Evolutionary conservation across 92 coral and sea anemone species (phyloP).

Genomic region (Phenganax stokvisi): DNA sequence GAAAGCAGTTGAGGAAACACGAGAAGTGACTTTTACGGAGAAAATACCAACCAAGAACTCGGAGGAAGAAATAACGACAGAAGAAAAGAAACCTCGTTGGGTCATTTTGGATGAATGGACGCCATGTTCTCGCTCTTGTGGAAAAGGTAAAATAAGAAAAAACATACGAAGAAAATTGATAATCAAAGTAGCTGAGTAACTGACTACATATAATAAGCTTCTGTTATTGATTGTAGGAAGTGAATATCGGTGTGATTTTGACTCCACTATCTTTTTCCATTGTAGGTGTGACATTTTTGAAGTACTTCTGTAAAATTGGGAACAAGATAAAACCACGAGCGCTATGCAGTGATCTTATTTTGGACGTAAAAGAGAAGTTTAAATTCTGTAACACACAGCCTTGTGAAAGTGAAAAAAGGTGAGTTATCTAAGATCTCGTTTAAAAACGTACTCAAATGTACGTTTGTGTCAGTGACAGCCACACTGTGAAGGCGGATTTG

Average conservation of each 20-base stretch:
- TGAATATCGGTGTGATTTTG: background rate
- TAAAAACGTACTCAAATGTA: too few relatives aligned
- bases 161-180: background rate
- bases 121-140: conserved; percentile 64
- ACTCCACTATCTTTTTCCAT: background rate
- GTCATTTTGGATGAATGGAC: conserved; percentile 50
- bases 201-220: background rate
- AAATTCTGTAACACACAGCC: conserved; percentile 24
- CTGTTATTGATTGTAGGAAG: background rate
- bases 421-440: background rate
- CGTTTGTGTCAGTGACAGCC: too few relatives aligned
- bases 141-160: conserved; percentile 54
- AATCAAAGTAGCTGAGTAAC: too few relatives aligned
- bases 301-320: conserved; percentile 27
- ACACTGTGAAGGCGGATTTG: too few relatives aligned
- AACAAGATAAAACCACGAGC: conserved; percentile 11
- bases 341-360: background rate
- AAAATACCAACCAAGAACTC: background rate
- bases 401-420: conserved; percentile 15
- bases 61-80: background rate
- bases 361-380: conserved; percentile 13
- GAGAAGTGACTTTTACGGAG: background rate
- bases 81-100: conserved; percentile 19
- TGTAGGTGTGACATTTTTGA: conserved; percentile 23
- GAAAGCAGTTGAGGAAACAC: background rate